These are phyloP conservation scores for Sarcophaga peregrina DNA, from an alignment of 1,140 invertebrate genomes.

Conservation along the genomic window DNA sequence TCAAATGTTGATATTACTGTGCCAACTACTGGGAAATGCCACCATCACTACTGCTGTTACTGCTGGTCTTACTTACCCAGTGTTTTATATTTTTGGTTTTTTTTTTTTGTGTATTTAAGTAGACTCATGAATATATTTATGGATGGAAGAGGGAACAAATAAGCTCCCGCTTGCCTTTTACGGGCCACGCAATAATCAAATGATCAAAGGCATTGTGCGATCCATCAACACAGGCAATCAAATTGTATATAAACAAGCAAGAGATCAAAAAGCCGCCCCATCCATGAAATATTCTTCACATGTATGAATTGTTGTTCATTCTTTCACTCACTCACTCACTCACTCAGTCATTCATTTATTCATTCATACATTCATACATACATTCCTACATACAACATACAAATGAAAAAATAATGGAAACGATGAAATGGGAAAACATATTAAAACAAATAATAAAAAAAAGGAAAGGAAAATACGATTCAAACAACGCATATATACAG, in stretches of 20 bases:
- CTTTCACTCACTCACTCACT: neutral
- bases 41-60: neutral
- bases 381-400: too few relatives aligned
- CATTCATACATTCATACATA: too few relatives aligned
- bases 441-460: neutral
- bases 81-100: neutral
- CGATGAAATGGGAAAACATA: neutral
- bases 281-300: constrained; percentile 19
- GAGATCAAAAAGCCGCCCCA: constrained; percentile 59
- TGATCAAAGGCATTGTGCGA: constrained; percentile 51
- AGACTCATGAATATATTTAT: constrained; percentile 2
- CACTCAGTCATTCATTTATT: too few relatives aligned
- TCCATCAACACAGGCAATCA: constrained; percentile 65
- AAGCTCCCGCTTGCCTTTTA: constrained; percentile 22
- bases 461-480: neutral
- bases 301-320: constrained; percentile 33
- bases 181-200: constrained; percentile 33
- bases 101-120: constrained; percentile 26
- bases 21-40: neutral
- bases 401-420: too few relatives aligned
- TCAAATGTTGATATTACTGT: too few relatives aligned
- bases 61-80: neutral
- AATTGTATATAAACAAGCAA: constrained; percentile 65
- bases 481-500: too few relatives aligned
- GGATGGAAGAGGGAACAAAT: neutral